Percentiles rank a stretch among this genome's conserved stretches.
Conservation (phyloP, 1,140 invertebrate species). For the Hyles euphorbiae region DNA sequence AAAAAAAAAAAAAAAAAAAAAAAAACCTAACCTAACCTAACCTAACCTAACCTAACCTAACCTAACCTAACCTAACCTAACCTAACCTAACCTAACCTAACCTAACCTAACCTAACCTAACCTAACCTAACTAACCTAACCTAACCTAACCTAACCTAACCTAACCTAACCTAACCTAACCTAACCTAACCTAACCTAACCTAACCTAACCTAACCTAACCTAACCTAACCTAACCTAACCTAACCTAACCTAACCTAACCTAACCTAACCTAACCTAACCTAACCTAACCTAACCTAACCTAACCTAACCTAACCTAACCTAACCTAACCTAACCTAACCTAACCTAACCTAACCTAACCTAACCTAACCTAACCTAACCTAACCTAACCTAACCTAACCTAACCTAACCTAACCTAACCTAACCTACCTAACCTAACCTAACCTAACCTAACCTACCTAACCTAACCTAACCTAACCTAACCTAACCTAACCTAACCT, state of each 20-base stretch:
- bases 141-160: conserved; percentile 3
- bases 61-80: conserved; percentile 36
- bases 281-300: conserved; percentile 7
- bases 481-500: conserved; percentile 7
- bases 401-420: conserved; percentile 46
- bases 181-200: conserved; percentile 6
- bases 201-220: conserved; percentile 5
- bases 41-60: conserved; percentile 44
- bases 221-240: neutral
- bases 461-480: conserved; percentile 5
- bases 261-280: neutral
- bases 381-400: conserved; percentile 30
- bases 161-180: conserved; percentile 11
- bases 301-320: conserved; percentile 20
- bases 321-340: conserved; percentile 28
- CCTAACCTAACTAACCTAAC: conserved; percentile 29
- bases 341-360: conserved; percentile 28
- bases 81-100: conserved; percentile 39
- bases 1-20: too few species aligned
- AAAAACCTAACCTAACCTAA: conserved; percentile 13
- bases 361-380: conserved; percentile 31
- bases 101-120: conserved; percentile 38
- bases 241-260: neutral
- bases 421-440: conserved; percentile 13
- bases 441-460: conserved; percentile 5